Base-by-base conservation (phyloP, 2,888 invertebrate species). In the Andrena dorsata region DNA sequence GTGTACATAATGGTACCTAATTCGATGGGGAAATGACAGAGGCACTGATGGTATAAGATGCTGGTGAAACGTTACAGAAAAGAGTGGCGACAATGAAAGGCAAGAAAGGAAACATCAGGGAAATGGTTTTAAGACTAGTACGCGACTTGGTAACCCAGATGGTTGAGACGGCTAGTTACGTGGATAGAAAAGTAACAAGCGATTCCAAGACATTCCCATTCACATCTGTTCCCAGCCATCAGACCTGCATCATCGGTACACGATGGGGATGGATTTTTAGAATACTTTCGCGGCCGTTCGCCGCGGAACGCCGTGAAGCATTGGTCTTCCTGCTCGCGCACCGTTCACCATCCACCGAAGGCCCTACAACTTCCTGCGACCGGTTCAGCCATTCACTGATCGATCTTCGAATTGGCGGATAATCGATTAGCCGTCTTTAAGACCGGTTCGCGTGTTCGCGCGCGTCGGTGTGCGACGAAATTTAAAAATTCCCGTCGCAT, bases 381-480 rank as follows among this genome's bases (percentile, higher is more conserved):
- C 47, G 26, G 23, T 41, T n/a, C 10, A 64, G 28, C n/a, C 32
- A 26, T 2, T 30, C 68, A 32, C 10, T 47, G 64, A 66, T 80
- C 71, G 71, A 65, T 76, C 66, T 70, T 51, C 32, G 56, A 69
- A 68, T 69, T 64, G 68, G 49, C 35, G 56, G 49, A 49, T 61
- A 64, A 81, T 81, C 81, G 81, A 73, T 81, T 74, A 74, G 35
- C 49, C 56, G 23, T 23, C n/a, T 56, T 64, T 58, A 49, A 26
- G 58, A 64, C 32, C 23, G 53, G 28, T 26, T 30, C 32, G 28
- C 6, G 32, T 69, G 65, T 32, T 5, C 8, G 35, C 32, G n/a
- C 64, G 20, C 10, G 41, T 69, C 28, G 20, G 32, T n/a, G 63
- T 63, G 75, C 49, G 73, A 74, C 72, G 61, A 81, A 82, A 72